Evolutionary conservation across 2,797 vertebrate species (phyloP).

Genomic region (Argyrosomus regius): DNA sequence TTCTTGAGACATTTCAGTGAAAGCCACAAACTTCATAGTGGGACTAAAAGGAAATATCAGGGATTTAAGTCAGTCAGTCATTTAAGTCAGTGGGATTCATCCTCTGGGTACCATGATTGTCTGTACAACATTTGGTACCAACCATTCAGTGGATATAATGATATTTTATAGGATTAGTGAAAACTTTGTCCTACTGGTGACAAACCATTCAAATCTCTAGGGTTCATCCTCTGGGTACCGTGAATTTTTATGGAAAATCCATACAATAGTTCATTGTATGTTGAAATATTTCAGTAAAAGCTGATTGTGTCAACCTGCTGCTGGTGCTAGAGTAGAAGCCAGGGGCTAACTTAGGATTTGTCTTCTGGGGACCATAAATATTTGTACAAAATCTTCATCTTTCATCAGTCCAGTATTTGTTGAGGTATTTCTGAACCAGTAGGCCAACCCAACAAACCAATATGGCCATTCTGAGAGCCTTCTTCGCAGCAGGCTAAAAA

Average conservation of each 20-base stretch:
- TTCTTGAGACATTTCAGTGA: constrained; percentile 2
- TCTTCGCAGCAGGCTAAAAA: neutral
- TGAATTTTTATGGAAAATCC: neutral
- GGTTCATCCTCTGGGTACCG: neutral
- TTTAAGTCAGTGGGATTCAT: neutral
- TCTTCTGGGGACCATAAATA: neutral
- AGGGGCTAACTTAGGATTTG: neutral
- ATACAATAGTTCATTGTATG: neutral
- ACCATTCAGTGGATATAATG: neutral
- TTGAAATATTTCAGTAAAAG: neutral
- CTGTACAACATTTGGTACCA: neutral
- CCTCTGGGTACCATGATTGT: neutral
- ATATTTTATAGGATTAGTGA: neutral
- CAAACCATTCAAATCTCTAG: neutral
- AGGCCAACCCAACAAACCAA: neutral
- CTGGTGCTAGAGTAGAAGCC: neutral
- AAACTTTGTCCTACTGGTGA: no score
- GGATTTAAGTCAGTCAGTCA: neutral
- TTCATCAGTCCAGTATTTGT: neutral
- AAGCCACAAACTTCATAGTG: neutral
- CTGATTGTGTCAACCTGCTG: neutral
- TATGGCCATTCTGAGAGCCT: neutral
- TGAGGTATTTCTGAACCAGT: neutral
- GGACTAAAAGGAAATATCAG: neutral
- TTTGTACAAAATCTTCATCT: neutral